phyloP scores from a whole-genome alignment of 2,113 vertebrate genomes.

The Pelodiscus sinensis region DNA sequence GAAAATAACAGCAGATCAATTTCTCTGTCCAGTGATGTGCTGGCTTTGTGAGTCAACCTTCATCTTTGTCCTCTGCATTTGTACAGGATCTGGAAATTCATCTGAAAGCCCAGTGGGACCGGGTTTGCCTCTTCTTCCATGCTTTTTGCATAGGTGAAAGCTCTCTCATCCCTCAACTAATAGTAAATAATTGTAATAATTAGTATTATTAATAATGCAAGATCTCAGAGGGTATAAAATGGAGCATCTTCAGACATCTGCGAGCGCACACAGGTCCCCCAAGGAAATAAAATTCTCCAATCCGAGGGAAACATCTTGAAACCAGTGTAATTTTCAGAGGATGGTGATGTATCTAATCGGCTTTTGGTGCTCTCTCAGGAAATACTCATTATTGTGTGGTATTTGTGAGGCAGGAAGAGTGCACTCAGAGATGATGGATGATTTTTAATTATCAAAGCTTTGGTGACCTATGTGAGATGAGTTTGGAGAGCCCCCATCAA shows the following conservation, averaged over 20 bases:
- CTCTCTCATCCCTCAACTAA: conserved; percentile 35
- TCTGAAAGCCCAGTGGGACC: background rate
- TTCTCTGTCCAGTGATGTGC: background rate
- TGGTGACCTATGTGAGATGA: background rate
- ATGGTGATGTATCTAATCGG: conserved; percentile 19
- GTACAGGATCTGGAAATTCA: background rate
- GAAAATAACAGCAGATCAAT: background rate
- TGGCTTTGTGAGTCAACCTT: accelerated
- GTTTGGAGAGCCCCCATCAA: background rate
- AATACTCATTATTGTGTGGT: conserved; percentile 36
- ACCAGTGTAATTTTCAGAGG: conserved; percentile 6
- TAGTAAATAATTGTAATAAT: conserved; percentile 69
- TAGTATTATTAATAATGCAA: conserved; percentile 66
- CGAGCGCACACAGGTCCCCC: background rate
- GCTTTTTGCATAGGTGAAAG: background rate
- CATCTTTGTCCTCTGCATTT: background rate
- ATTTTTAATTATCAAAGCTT: conserved; percentile 58
- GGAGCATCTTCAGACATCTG: conserved; percentile 35
- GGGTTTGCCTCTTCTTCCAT: background rate
- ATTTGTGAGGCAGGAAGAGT: conserved; percentile 40
- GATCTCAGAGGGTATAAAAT: conserved; percentile 44
- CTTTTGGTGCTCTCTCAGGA: background rate
- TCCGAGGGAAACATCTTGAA: conserved; percentile 53
- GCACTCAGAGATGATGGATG: background rate
- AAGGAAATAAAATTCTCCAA: conserved; percentile 43